phyloP scores from a whole-genome alignment of 2,113 vertebrate species.

The Alexandromys fortis region DNA sequence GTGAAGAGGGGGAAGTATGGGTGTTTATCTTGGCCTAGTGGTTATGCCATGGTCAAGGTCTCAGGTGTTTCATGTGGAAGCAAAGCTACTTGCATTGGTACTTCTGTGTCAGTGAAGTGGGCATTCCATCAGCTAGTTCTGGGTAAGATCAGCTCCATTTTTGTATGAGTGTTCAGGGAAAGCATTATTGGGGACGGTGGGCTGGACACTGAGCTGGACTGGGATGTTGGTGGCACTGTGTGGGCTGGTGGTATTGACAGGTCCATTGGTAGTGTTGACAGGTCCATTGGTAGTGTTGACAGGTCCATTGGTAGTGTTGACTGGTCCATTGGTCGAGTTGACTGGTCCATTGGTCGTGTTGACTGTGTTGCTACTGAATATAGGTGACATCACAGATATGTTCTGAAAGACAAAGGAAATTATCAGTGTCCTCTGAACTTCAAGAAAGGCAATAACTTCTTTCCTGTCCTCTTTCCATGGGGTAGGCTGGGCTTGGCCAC shows the following conservation, averaged over 20 bases:
- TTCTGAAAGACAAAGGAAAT: constrained; percentile 55
- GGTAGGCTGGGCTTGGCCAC: background rate
- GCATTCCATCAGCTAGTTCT: background rate
- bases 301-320: background rate
- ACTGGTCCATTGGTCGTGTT: background rate
- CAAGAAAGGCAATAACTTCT: background rate
- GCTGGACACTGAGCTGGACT: background rate
- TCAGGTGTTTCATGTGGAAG: background rate
- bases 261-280: background rate
- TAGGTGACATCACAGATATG: background rate
- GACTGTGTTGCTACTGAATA: background rate
- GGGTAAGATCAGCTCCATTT: background rate
- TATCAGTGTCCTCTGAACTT: background rate
- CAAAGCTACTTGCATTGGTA: background rate
- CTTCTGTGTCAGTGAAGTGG: background rate
- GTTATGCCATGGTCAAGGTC: background rate
- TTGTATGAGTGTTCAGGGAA: background rate
- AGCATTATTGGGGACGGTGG: too few relatives aligned
- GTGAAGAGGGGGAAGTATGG: background rate
- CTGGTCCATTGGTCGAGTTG: background rate
- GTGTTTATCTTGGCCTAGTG: background rate
- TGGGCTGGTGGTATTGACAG: background rate
- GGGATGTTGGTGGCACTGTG: background rate
- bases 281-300: background rate
- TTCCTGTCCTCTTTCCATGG: background rate